Percentiles rank a stretch among this genome's conserved stretches.
Evolutionary conservation across 2,888 invertebrate genomes (phyloP).

Genomic region (Balanococcus diminutus): DNA sequence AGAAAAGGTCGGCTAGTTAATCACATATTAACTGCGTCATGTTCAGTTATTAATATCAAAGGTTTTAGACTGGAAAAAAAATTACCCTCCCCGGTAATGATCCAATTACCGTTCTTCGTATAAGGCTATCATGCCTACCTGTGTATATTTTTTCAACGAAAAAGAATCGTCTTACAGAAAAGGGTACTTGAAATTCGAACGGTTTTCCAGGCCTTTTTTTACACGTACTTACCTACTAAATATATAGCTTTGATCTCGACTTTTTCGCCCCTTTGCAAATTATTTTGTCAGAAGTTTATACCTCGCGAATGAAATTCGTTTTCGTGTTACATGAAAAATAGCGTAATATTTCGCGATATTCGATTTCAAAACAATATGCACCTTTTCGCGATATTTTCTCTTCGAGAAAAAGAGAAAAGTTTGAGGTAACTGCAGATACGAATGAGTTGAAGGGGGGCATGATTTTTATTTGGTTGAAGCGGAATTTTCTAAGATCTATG

Average conservation of each 20-base stretch:
- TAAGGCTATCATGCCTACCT: background rate
- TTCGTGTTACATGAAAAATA: background rate
- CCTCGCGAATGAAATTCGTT: background rate
- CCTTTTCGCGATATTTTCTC: too few relatives aligned
- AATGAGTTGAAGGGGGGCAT: too few relatives aligned
- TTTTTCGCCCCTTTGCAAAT: background rate
- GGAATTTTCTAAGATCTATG: too few relatives aligned
- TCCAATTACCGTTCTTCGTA: background rate
- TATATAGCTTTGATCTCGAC: background rate
- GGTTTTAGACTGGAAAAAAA: background rate
- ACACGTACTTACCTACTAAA: background rate
- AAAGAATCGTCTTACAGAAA: background rate
- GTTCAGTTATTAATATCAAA: slow-evolving; percentile 23
- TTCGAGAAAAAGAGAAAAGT: too few relatives aligned
- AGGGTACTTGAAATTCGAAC: slow-evolving; percentile 13
- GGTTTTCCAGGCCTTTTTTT: background rate
- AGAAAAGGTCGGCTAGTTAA: slow-evolving; percentile 14
- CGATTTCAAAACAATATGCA: background rate
- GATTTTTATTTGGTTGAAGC: too few relatives aligned
- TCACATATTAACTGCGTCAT: slow-evolving; percentile 5
- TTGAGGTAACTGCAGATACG: too few relatives aligned
- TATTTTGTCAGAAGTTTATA: background rate
- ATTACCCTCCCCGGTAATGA: background rate
- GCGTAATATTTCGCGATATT: background rate
- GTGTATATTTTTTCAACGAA: background rate